These are phyloP conservation scores for Synodontis membranacea DNA, from an alignment of 2,113 vertebrate species.

Conservation along the genomic window DNA sequence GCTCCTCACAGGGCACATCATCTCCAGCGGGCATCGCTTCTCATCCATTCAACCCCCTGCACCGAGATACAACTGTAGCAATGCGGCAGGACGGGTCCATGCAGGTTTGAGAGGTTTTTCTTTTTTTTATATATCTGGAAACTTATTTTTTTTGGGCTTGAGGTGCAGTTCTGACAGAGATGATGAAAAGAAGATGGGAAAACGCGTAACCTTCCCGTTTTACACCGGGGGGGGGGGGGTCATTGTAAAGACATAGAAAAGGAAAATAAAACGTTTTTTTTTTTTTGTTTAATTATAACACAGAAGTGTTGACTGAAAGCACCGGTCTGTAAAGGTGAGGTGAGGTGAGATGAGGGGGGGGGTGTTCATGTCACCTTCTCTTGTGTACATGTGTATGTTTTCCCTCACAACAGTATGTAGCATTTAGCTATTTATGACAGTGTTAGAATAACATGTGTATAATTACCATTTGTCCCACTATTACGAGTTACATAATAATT, in stretches of 20 bases:
- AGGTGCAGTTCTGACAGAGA: background rate
- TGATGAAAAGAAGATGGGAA: background rate
- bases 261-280: background rate
- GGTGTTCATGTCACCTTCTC: constrained; percentile 9
- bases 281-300: background rate
- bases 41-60: background rate
- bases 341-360: background rate
- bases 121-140: too few relatives aligned
- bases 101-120: constrained; percentile 40
- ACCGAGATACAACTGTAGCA: constrained; percentile 17
- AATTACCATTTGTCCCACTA: background rate
- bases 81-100: constrained; percentile 52
- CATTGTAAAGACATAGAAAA: background rate
- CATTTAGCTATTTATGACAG: background rate
- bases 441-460: background rate
- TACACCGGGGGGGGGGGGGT: background rate
- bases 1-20: constrained; percentile 42
- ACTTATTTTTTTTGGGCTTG: background rate
- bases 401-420: background rate
- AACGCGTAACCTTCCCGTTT: background rate
- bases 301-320: background rate
- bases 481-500: background rate
- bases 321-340: background rate
- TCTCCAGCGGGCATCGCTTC: background rate
- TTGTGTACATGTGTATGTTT: background rate